Percentiles rank a stretch among this genome's conserved stretches.
Evolutionary conservation across 2,888 invertebrate genomes (phyloP).

Genomic region (Dasypolia templi): DNA sequence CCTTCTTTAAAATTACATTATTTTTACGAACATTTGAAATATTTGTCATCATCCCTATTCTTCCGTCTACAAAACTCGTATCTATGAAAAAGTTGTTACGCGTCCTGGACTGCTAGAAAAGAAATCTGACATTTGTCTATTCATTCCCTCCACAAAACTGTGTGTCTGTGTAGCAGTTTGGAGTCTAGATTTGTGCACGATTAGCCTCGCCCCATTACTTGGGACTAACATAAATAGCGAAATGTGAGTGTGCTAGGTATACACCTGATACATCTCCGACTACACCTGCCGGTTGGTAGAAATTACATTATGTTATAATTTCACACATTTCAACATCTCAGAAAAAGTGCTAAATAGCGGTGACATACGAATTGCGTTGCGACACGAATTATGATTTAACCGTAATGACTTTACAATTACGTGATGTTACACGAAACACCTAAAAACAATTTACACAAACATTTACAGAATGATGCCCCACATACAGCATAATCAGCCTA

Average conservation of each 20-base stretch:
- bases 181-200: background rate
- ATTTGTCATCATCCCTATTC: too few relatives aligned
- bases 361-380: conserved; percentile 12
- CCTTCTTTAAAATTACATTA: too few relatives aligned
- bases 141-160: too few relatives aligned
- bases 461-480: too few relatives aligned
- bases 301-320: conserved; percentile 3
- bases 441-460: too few relatives aligned
- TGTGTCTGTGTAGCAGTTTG: background rate
- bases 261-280: background rate
- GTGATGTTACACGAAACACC: conserved; percentile 22
- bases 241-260: background rate
- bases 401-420: conserved; percentile 26
- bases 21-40: too few relatives aligned
- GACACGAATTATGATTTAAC: conserved; percentile 4
- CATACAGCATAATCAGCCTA: background rate
- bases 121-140: too few relatives aligned
- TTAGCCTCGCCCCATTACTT: background rate
- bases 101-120: too few relatives aligned
- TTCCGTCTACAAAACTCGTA: too few relatives aligned
- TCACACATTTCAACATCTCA: conserved; percentile 18
- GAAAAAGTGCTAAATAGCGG: background rate
- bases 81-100: too few relatives aligned
- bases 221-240: background rate
- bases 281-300: too few relatives aligned